These are phyloP conservation scores for Eupithecia exiguata DNA, from an alignment of 2,888 invertebrate species.

Conservation along the genomic window DNA sequence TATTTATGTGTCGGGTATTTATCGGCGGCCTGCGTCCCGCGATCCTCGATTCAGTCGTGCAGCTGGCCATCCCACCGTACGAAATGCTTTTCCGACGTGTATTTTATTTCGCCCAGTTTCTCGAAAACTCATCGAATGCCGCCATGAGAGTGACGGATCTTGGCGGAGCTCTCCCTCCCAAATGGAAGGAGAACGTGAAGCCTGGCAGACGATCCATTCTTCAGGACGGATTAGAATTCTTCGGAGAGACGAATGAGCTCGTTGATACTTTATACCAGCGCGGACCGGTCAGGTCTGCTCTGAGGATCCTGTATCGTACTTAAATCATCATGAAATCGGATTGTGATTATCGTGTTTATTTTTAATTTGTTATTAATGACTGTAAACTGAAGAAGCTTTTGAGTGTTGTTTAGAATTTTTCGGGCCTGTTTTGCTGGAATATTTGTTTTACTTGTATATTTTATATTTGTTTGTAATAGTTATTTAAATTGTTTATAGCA, in stretches of 20 bases:
- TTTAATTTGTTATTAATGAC: neutral
- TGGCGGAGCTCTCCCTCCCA: neutral
- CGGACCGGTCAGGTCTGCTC: neutral
- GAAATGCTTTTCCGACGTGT: neutral
- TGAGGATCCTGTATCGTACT: slow-evolving; percentile 13
- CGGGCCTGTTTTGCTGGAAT: neutral
- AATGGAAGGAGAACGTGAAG: neutral
- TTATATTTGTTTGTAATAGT: neutral
- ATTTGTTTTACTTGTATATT: no score
- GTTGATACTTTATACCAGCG: slow-evolving; percentile 1
- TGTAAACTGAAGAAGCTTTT: neutral
- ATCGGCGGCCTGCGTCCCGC: slow-evolving; percentile 14
- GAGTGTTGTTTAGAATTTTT: neutral
- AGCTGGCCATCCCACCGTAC: neutral
- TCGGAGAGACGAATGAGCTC: neutral
- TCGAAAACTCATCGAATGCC: neutral
- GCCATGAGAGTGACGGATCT: neutral
- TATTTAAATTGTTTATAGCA: neutral
- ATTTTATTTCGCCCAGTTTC: neutral
- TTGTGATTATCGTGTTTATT: neutral
- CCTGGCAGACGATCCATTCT: neutral
- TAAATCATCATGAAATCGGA: slow-evolving; percentile 4
- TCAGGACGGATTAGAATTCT: slow-evolving; percentile 6
- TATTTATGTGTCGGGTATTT: slow-evolving; percentile 13
- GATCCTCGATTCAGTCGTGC: neutral